Evolutionary conservation across 1,140 invertebrate species (phyloP), one percentile per base, ranked within the genome.

Genomic region (Antheraea pernyi): DNA sequence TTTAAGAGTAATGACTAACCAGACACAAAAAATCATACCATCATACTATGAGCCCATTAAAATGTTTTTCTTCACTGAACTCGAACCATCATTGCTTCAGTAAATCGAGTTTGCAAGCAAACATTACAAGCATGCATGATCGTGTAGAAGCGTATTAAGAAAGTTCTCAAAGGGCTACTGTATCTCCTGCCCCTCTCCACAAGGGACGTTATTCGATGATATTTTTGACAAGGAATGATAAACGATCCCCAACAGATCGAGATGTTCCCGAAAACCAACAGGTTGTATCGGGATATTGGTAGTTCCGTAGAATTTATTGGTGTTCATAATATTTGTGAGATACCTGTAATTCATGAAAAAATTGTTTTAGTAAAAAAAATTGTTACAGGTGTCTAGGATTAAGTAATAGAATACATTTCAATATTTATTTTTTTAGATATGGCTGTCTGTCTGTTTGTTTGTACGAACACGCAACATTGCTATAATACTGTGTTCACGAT

Each of bases 261-360:
- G 46, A 13, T 53, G 46, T 53, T 53, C 46, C 46, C 11, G 46
- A 53, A 53, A 53, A 13, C 11, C 46, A 53, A 53, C 46, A 53
- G 46, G 46, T 53, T 53, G 46, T 53, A 53, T 53, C 46, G 16
- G 13, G 46, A 53, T 53, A 53, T 53, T 53, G 46, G 46, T 53
- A 53, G 46, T 53, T 53, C 13, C 46, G 46, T 2, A 53, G 11
- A 53, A 53, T 53, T 53, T 53, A 53, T 53, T 11, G 46, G 16
- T 53, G 46, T 16, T 53, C 46, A 53, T 53, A 53, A 53, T 16
- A 53, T 53, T 16, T n/a, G 10, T 53, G 46, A 53, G 46, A n/a
- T 53, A 53, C 16, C 46, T 53, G 13, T 53, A 53, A 53, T 16
- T 53, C 46, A 16, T 53, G 39, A 42, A 42, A 7, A 3, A 3